phyloP scores from a whole-genome alignment of 1,140 invertebrate genomes.

The Pseudomyrmex dendroicus region DNA sequence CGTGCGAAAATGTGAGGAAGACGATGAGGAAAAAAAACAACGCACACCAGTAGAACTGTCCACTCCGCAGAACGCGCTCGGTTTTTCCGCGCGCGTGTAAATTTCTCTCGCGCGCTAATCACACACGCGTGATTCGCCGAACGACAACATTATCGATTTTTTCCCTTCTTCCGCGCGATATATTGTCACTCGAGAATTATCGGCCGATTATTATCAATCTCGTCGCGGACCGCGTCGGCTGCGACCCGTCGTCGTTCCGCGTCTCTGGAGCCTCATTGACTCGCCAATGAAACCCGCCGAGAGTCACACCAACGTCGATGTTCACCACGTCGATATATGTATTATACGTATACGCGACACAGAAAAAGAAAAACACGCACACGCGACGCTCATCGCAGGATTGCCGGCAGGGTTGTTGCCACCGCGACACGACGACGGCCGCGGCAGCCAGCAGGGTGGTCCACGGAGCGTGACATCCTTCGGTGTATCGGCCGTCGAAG shows the following conservation, averaged over 20 bases:
- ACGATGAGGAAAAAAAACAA: background rate
- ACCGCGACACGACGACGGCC: slow-evolving; percentile 69
- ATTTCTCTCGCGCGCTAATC: slow-evolving; percentile 24
- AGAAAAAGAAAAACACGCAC: background rate
- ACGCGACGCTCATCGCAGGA: slow-evolving; percentile 45
- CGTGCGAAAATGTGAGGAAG: slow-evolving; percentile 24
- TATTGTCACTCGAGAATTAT: slow-evolving; percentile 50
- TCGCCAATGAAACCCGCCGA: slow-evolving; percentile 26
- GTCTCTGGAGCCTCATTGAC: slow-evolving; percentile 44
- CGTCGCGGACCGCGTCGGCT: background rate
- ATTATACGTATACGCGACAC: background rate
- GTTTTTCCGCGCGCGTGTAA: background rate
- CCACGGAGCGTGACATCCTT: slow-evolving; percentile 73
- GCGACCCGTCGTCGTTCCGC: slow-evolving; percentile 10
- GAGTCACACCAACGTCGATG: slow-evolving; percentile 32
- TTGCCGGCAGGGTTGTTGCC: slow-evolving; percentile 63
- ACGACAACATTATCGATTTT: slow-evolving; percentile 6
- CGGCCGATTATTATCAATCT: background rate
- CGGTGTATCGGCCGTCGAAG: slow-evolving; percentile 74
- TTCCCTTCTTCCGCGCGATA: background rate
- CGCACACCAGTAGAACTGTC: slow-evolving; percentile 47
- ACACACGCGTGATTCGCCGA: slow-evolving; percentile 13
- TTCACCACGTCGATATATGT: background rate
- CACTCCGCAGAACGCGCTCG: background rate
- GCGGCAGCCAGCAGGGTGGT: slow-evolving; percentile 74